These are phyloP conservation scores for Enteromius trimaculatus DNA, from an alignment of 2,797 vertebrate genomes.

Conservation along the genomic window DNA sequence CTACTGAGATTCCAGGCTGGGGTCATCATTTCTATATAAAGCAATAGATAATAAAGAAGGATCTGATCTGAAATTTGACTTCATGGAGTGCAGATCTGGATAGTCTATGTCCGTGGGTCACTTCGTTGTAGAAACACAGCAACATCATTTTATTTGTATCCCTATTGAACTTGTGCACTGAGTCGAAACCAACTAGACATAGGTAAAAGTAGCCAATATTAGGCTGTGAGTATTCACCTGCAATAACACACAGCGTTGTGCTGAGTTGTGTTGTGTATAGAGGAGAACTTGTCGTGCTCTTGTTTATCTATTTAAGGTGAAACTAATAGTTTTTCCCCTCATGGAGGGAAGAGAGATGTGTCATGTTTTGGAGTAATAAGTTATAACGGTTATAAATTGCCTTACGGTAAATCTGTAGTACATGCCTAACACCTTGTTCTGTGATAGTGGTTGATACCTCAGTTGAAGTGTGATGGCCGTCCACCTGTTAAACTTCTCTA, in stretches of 20 bases:
- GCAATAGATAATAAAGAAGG: slow-evolving; percentile 47
- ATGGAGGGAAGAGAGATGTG: slow-evolving; percentile 31
- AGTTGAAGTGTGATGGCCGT: slow-evolving; percentile 59
- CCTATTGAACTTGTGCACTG: slow-evolving; percentile 54
- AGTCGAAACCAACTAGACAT: slow-evolving; percentile 52
- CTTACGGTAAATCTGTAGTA: slow-evolving; percentile 62
- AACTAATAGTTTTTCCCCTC: slow-evolving; percentile 31
- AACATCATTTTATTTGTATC: slow-evolving; percentile 32
- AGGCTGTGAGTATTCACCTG: slow-evolving; percentile 49
- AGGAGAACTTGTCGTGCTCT: slow-evolving; percentile 49
- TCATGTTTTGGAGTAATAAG: slow-evolving; percentile 53
- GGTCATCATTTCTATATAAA: slow-evolving; percentile 28
- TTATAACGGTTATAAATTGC: slow-evolving; percentile 60
- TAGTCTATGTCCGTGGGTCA: neutral
- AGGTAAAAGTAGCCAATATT: slow-evolving; percentile 54
- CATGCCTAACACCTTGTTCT: slow-evolving; percentile 57
- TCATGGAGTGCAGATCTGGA: slow-evolving; percentile 30
- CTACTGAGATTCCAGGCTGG: slow-evolving; percentile 48
- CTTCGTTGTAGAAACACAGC: slow-evolving; percentile 30
- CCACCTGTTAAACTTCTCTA: slow-evolving; percentile 62
- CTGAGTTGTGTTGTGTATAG: slow-evolving; percentile 55
- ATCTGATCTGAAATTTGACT: slow-evolving; percentile 39
- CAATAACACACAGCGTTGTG: slow-evolving; percentile 59
- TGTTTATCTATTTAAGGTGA: slow-evolving; percentile 50
- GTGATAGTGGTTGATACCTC: slow-evolving; percentile 57